Conservation (phyloP, 2,113 vertebrate genomes). For the Ailuropoda melanoleuca region DNA sequence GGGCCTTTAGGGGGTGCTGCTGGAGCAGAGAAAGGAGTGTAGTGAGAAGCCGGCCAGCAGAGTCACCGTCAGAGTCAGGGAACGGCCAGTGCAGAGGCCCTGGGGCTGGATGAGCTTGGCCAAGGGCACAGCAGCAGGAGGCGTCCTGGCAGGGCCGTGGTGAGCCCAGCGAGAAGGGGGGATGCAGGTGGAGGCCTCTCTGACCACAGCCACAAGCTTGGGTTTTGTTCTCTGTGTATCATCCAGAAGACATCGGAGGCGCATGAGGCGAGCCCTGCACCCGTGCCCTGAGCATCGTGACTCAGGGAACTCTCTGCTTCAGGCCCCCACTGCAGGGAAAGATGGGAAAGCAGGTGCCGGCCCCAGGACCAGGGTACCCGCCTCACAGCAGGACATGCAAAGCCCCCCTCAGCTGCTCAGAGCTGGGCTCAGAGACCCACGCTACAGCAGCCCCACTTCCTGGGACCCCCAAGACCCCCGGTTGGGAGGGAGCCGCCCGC, state of each 20-base stretch:
- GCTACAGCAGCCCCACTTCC: not conserved
- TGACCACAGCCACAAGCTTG: not conserved
- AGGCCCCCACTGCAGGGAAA: no score
- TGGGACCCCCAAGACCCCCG: not conserved
- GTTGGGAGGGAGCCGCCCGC: not conserved
- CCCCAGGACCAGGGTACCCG: rapidly evolving
- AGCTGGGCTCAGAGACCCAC: not conserved
- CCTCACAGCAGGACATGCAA: not conserved
- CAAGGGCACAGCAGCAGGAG: not conserved
- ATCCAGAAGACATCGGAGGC: rapidly evolving
- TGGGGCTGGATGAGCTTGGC: not conserved
- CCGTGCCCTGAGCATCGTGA: rapidly evolving
- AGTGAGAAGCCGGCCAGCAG: rapidly evolving
- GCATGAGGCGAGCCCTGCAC: rapidly evolving
- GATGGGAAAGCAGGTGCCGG: not conserved
- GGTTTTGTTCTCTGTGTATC: not conserved
- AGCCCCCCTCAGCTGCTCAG: not conserved
- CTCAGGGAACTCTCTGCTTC: not conserved
- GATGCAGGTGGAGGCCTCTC: rapidly evolving
- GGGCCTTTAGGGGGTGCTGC: not conserved
- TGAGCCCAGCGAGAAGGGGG: not conserved
- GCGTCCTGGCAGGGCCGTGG: rapidly evolving
- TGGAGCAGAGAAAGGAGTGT: no score
- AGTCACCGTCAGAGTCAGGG: rapidly evolving
- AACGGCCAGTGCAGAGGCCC: not conserved